Evolutionary conservation across 2,888 invertebrate species (phyloP), one percentile per base, ranked within the genome.

Genomic region (Oscheius myriophilus): DNA sequence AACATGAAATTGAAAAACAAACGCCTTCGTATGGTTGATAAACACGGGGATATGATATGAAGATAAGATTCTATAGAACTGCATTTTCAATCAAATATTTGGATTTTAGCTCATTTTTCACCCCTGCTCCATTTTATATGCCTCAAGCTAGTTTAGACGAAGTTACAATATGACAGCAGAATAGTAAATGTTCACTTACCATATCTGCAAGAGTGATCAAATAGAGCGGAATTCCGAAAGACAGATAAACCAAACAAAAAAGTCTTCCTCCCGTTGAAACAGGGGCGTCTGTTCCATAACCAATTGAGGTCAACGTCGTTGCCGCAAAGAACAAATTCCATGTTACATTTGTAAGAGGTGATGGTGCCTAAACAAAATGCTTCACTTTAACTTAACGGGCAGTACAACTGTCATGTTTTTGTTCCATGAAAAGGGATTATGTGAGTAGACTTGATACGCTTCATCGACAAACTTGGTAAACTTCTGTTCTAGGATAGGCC

Each of bases 191-290:
- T 33, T 33, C 9, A 25, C n/a, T 41, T 67, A 83, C 82, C 79
- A 84, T 67, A 72, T 86, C 86, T 3, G 85, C 84, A 62, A 86
- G 73, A 1, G 84, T 85, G 41, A 86, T 83, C 25, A 86, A 70
- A 53, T 82, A 84, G 14, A 86, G 72, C 11, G 86, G 86, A 66
- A 86, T 83, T 16, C 86, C 86, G 61, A 84, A 76, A 49, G 80
- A 75, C 1, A 86, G 69, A 69, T 81, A 86, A 21, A 82, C 66
- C 2, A 86, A 64, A 62, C 82, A 82, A 71, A 85, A 86, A 3
- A 85, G 62, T 6, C 86, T 80, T 9, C 83, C 82, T 16, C 73
- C 66, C 2, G 78, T 53, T 1, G 81, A 75, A 39, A 73, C 76
- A 21, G 84, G 84, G 41, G 84, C 82, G 68, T 85, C 81, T 46